Evolutionary conservation across 2,113 vertebrate genomes (phyloP).

Genomic region (Vulpes vulpes): DNA sequence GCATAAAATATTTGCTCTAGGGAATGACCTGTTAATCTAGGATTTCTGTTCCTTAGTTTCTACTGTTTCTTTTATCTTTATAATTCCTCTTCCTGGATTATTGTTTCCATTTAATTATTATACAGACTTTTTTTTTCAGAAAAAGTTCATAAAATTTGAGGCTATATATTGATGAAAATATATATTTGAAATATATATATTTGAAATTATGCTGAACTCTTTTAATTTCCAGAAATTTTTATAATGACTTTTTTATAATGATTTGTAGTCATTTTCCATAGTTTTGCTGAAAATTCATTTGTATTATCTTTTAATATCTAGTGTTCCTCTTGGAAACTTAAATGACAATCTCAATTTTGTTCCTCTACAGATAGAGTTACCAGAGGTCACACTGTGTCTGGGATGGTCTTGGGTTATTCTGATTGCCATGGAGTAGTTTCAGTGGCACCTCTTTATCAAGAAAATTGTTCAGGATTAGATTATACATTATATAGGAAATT

Average conservation of each 20-base stretch:
- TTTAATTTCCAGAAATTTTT: neutral
- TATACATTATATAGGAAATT: neutral
- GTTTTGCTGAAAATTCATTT: neutral
- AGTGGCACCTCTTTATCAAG: neutral
- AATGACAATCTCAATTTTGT: neutral
- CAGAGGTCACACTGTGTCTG: neutral
- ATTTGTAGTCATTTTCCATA: neutral
- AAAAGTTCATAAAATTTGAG: slow-evolving; percentile 4
- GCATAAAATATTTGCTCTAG: neutral
- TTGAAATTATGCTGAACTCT: neutral
- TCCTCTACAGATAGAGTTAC: neutral
- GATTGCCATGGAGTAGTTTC: neutral
- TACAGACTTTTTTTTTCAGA: neutral
- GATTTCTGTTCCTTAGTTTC: neutral
- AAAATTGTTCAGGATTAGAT: neutral
- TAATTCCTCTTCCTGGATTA: neutral
- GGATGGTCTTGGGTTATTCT: rapidly evolving
- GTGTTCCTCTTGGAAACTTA: neutral
- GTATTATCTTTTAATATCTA: neutral
- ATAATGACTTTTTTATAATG: neutral
- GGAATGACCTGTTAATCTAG: neutral
- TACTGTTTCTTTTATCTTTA: neutral
- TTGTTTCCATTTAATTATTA: neutral
- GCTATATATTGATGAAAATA: neutral
- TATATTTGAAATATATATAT: neutral